phyloP scores from a whole-genome alignment of 2,888 invertebrate genomes.

The Himalopsyche japonica region DNA sequence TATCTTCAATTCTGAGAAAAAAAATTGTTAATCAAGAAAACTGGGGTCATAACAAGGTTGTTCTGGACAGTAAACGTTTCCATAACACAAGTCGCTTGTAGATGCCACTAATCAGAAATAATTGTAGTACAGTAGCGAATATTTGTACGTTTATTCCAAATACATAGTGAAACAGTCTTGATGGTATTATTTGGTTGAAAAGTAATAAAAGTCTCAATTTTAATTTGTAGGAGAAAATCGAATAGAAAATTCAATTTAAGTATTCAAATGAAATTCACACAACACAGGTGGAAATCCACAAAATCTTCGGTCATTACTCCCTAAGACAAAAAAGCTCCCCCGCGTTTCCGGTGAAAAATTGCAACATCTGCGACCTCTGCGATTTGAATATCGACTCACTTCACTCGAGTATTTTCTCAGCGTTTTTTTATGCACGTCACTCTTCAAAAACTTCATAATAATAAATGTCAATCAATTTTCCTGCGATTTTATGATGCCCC shows the following conservation, averaged over 20 bases:
- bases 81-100: no score
- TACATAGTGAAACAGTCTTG: no score
- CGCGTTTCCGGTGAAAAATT: conserved; percentile 22
- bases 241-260: neutral
- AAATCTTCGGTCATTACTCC: neutral
- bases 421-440: conserved; percentile 18
- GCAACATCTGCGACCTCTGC: conserved; percentile 29
- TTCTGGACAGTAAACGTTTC: no score
- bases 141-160: no score
- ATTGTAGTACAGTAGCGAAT: no score
- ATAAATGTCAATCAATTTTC: conserved; percentile 36
- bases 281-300: neutral
- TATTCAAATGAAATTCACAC: neutral
- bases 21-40: no score
- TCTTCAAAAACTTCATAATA: conserved; percentile 35
- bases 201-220: neutral
- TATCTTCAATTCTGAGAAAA: no score
- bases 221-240: neutral
- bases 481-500: conserved; percentile 15
- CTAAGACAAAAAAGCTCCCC: neutral
- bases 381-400: conserved; percentile 30
- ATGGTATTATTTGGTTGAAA: neutral
- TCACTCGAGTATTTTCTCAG: neutral
- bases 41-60: no score
- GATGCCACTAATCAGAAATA: no score